phyloP scores from a whole-genome alignment of 2,888 invertebrate species.

The Schrankia costaestrigalis region DNA sequence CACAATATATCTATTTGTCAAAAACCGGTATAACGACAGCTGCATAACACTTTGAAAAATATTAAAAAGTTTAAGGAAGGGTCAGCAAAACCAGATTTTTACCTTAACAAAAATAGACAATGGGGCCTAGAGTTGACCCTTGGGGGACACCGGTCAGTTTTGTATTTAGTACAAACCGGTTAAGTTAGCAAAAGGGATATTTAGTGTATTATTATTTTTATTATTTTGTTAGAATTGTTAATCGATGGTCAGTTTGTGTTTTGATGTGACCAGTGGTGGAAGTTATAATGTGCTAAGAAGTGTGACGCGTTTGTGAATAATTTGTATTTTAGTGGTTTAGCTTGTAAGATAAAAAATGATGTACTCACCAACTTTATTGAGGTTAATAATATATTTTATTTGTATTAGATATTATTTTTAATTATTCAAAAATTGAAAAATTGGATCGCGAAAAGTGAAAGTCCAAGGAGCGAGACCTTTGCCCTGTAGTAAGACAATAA shows the following conservation, averaged over 20 bases:
- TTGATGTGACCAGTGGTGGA: conserved; percentile 46
- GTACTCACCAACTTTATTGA: too few species aligned
- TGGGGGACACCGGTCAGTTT: conserved; percentile 73
- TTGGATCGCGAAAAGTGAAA: too few species aligned
- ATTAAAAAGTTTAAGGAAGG: conserved; percentile 70
- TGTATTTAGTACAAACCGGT: conserved; percentile 61
- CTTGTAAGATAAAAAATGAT: too few species aligned
- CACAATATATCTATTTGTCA: conserved; percentile 37
- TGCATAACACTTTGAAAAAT: conserved; percentile 47
- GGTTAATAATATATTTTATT: too few species aligned
- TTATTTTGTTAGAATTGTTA: conserved; percentile 36
- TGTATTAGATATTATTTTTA: too few species aligned
- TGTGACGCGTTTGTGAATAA: conserved; percentile 27
- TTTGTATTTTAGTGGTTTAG: too few species aligned
- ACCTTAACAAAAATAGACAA: conserved; percentile 65
- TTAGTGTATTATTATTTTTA: conserved; percentile 51
- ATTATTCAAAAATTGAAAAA: too few species aligned
- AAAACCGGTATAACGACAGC: conserved; percentile 61
- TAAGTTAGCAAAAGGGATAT: conserved; percentile 57
- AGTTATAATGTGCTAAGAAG: conserved; percentile 25
- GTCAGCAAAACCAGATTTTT: conserved; percentile 77
- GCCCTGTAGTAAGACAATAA: too few species aligned
- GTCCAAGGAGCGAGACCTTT: too few species aligned
- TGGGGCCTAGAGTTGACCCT: conserved; percentile 64
- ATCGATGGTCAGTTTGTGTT: conserved; percentile 60